These are phyloP conservation scores for Grammomys surdaster DNA, from an alignment of 2,113 vertebrate species.

Conservation along the genomic window DNA sequence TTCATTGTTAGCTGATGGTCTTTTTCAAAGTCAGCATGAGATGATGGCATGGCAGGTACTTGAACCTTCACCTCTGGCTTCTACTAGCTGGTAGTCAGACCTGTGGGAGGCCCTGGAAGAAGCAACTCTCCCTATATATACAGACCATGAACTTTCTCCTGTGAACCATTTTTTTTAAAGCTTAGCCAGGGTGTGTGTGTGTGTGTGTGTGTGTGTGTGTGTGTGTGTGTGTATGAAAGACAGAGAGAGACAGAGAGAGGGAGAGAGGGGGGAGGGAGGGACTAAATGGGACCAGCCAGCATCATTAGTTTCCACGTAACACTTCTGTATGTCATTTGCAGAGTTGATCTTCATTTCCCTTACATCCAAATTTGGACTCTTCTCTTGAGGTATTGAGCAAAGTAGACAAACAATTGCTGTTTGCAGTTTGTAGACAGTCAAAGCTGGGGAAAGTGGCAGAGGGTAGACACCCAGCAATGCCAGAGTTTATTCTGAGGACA, in stretches of 20 bases:
- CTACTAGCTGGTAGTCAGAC: background rate
- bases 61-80: background rate
- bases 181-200: too few relatives aligned
- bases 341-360: background rate
- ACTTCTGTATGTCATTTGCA: background rate
- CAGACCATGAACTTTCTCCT: background rate
- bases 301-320: background rate
- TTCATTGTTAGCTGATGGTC: background rate
- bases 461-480: background rate
- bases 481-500: background rate
- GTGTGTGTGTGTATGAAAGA: too few relatives aligned
- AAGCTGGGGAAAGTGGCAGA: background rate
- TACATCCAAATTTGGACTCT: background rate
- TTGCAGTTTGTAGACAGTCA: background rate
- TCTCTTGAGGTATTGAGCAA: background rate
- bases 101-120: background rate
- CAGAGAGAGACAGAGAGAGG: too few relatives aligned
- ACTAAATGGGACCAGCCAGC: background rate
- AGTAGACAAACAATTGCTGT: background rate
- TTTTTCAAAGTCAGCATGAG: background rate
- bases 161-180: background rate
- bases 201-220: background rate
- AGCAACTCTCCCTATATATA: background rate
- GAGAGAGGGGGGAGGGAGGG: too few relatives aligned
- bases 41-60: fast-evolving